phyloP scores from a whole-genome alignment of 2,113 vertebrate genomes.

The Sterna hirundo region DNA sequence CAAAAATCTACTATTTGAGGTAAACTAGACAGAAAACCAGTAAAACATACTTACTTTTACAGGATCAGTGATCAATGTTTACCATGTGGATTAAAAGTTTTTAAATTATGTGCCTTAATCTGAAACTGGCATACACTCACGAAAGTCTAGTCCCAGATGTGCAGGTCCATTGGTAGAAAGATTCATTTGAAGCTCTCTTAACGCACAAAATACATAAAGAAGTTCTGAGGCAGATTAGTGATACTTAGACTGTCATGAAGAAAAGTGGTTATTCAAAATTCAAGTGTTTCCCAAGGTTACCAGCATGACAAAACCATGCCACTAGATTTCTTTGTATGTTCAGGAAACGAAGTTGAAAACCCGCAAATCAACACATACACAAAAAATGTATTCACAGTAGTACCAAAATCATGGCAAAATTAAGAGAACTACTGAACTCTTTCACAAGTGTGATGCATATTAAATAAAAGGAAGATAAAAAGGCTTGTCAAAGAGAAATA shows the following conservation, averaged over 20 bases:
- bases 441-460: not conserved
- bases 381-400: not conserved
- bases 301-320: not conserved
- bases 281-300: not conserved
- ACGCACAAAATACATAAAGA: not conserved
- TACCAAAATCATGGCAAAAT: not conserved
- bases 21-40: not conserved
- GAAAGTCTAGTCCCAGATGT: not conserved
- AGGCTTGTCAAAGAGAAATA: constrained; percentile 15
- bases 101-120: not conserved
- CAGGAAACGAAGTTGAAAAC: not conserved
- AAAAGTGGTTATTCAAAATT: not conserved
- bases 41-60: not conserved
- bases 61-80: not conserved
- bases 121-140: not conserved
- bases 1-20: not conserved
- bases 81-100: not conserved
- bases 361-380: not conserved
- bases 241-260: not conserved
- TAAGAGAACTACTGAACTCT: not conserved
- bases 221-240: not conserved
- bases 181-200: not conserved
- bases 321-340: not conserved
- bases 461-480: not conserved
- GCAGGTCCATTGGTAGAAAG: not conserved